Base-by-base conservation (phyloP, 64 coral and sea anemone species). In the Acropora tenuis region DNA sequence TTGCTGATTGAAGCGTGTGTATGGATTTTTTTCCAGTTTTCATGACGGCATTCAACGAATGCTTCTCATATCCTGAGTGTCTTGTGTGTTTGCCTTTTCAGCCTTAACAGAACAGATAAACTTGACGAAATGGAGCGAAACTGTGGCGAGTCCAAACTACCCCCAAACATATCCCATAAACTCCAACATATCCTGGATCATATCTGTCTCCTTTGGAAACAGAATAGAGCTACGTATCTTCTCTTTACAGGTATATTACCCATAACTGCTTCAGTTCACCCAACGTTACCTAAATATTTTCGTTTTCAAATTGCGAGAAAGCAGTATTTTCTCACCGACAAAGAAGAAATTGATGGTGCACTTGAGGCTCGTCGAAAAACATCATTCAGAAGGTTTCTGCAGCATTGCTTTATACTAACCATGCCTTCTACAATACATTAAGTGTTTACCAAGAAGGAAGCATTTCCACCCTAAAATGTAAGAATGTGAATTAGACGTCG, bases 171-270 rank as follows among this genome's bases (percentile, higher is more conserved):
- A 85, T 71, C 82, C 82, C 11, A 4, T 44, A 18, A 85, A 85
- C 63, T 48, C 82, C 15, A 85, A 41, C 68, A 44, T 85, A 3
- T 68, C 63, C 13, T 85, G 82, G 82, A 85, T 85, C 63, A 85
- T 10, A 18, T 71, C 82, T 4, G 82, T 85, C 5, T 85, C 82
- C 7, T 47, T 8, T 19, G 82, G 82, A 10, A 85, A 85, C 47
- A 85, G 43, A 85, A 40, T 69, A 13, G 5, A 48, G 17, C 69
- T 85, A 17, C 66, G 7, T 8, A 49, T 85, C 59, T 12, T 10
- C 16, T 18, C 8, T 30, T 0, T 85, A 6, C 43, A 85, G 82
- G 82, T 71, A 69, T 30, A 40, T 47, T 20, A 19, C 19, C 74
- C 74, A 55, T 55, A 55, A 55, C 52, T 63, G 13, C 60, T 63